Base-by-base conservation (phyloP, 2,888 invertebrate species). In the Petrolisthes cinctipes region DNA sequence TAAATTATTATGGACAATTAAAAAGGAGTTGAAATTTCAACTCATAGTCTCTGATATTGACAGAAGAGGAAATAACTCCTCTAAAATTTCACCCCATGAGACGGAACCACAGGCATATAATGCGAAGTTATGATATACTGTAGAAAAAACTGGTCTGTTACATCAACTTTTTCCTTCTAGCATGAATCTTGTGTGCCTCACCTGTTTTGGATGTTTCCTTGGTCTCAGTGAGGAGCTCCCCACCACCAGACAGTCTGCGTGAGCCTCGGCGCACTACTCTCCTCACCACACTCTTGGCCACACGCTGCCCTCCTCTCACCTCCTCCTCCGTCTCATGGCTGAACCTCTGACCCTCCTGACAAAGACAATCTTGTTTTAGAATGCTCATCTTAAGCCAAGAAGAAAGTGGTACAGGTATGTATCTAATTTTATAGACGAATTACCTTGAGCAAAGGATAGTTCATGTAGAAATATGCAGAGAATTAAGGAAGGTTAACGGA, bases 251-350 rank as follows among this genome's bases (percentile, higher is more conserved):
- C 51, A 89, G 80, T 20, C 85, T 87, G 51, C 89, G 56, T 4
- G 89, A 89, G 5, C 89, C 89, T 61, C 89, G 71, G 1, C 89
- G 80, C 51, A 89, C 85, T 7, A 89, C 85, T 51, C 89, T 61
- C 66, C 87, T 68, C 20, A 71, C 78, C 23, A 87, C 82, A 37
- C 86, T 85, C 57, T 85, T 85, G 53, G 82, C 81, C 23, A 80
- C 79, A 57, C 86, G 84, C 57, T 86, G 84, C 0, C 87, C 89
- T 20, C 85, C 89, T 51, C 37, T 20, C 75, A 85, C 85, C 82
- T 85, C 89, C 66, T 89, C 89, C 71, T 89, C 89, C 53, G 85
- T 85, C 78, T 89, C 87, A 51, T 87, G 87, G 68, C 82, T 79
- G 80, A 87, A 89, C 54, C 80, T 56, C 37, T 89, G 89, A 17